These are phyloP conservation scores for Tetragnatha montana DNA, from an alignment of 2,888 invertebrate species.

Conservation along the genomic window DNA sequence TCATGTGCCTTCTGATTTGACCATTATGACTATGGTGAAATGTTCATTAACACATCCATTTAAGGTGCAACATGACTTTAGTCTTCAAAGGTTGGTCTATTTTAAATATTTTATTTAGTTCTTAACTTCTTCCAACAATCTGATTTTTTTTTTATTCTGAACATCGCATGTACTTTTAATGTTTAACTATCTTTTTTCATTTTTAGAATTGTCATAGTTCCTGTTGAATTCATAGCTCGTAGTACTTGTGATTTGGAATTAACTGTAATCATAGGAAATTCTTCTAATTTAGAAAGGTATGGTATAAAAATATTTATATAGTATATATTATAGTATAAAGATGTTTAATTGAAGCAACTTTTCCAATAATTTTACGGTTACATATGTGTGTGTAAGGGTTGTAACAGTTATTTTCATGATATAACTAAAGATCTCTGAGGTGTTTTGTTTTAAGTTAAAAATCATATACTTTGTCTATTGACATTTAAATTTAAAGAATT, in stretches of 20 bases:
- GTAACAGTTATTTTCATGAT: too few species aligned
- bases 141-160: not conserved
- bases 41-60: constrained; percentile 81
- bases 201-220: constrained; percentile 81
- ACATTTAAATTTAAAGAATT: too few species aligned
- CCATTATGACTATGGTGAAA: constrained; percentile 78
- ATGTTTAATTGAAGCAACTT: not conserved
- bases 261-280: constrained; percentile 71
- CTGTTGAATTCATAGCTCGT: constrained; percentile 79
- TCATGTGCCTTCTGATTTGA: constrained; percentile 64
- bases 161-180: too few species aligned
- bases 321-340: not conserved
- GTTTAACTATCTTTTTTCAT: not conserved
- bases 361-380: not conserved
- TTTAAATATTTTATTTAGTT: not conserved
- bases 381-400: too few species aligned
- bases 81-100: constrained; percentile 74
- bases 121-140: constrained; percentile 1
- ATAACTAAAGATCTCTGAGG: too few species aligned
- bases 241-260: constrained; percentile 60
- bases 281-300: constrained; percentile 60
- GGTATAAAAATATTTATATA: not conserved
- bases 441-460: too few species aligned
- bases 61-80: constrained; percentile 81
- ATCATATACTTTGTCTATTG: too few species aligned